Percentiles rank a stretch among this genome's conserved stretches.
Conservation (phyloP, 2,113 vertebrate genomes). For the Barnardius zonarius region DNA sequence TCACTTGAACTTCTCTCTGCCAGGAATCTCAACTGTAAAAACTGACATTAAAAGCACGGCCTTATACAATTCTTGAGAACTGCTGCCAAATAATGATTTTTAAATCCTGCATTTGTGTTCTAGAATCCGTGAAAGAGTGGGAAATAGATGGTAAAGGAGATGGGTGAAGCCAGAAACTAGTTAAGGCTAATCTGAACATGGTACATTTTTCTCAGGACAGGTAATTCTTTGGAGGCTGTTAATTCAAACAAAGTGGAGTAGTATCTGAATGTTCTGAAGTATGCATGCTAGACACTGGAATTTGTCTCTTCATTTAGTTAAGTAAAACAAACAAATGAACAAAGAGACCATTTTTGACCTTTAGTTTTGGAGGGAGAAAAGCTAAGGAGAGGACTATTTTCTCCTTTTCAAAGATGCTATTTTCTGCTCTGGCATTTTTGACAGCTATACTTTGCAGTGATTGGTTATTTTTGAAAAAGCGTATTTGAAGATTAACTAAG, state of each 20-base stretch:
- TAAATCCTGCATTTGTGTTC: background rate
- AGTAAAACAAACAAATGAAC: background rate
- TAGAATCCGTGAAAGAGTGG: background rate
- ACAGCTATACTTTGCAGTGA: background rate
- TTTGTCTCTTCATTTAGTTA: background rate
- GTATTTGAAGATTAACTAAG: background rate
- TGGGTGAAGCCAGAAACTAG: background rate
- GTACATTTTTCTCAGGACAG: background rate
- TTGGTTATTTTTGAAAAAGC: background rate
- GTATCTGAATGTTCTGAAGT: background rate
- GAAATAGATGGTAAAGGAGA: background rate
- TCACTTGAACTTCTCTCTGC: background rate
- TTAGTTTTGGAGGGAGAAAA: background rate
- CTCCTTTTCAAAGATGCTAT: background rate
- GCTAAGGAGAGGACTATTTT: background rate
- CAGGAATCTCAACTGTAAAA: background rate
- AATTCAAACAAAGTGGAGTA: background rate
- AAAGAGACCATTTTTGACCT: background rate
- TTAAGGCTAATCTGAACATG: background rate
- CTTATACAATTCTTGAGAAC: background rate
- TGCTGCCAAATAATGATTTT: background rate
- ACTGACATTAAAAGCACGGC: background rate
- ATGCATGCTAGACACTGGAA: background rate
- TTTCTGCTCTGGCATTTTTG: background rate
- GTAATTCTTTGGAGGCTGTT: background rate